These are phyloP conservation scores for Dicrurus megarhynchus DNA, from an alignment of 2,113 vertebrate genomes.

Conservation along the genomic window DNA sequence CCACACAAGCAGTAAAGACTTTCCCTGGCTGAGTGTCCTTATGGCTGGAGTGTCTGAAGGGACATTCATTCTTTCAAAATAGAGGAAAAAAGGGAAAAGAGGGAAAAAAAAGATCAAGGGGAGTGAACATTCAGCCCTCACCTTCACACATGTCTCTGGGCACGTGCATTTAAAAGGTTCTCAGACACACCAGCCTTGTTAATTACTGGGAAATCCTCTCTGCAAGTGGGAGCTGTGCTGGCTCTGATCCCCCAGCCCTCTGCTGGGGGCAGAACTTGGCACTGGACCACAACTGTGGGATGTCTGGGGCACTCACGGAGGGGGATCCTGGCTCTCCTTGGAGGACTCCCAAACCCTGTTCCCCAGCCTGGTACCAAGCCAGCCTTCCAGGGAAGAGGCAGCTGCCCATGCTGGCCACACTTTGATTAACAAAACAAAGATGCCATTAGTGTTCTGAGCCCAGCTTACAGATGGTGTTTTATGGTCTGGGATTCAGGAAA, in stretches of 20 bases:
- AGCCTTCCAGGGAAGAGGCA: not conserved
- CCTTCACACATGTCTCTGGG: not conserved
- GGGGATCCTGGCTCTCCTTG: not conserved
- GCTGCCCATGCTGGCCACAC: not conserved
- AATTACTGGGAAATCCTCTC: not conserved
- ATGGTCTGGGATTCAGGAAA: not conserved
- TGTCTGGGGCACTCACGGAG: not conserved
- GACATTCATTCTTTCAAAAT: not conserved
- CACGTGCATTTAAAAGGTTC: not conserved
- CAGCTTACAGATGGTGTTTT: not conserved
- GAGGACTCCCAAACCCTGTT: fast-evolving
- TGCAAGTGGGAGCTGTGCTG: not conserved
- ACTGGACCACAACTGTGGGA: not conserved
- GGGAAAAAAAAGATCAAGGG: not conserved
- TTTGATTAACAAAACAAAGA: not conserved
- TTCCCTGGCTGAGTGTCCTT: not conserved
- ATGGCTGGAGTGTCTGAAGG: not conserved
- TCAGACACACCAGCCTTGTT: not conserved
- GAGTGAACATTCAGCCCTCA: not conserved
- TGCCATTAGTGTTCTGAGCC: fast-evolving
- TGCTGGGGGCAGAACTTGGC: not conserved
- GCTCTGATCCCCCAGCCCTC: not conserved
- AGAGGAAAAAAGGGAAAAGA: not conserved
- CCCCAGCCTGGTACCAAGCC: fast-evolving
- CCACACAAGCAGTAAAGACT: not conserved